Conservation (phyloP, 2,113 vertebrate species). For the Elachura formosa region DNA sequence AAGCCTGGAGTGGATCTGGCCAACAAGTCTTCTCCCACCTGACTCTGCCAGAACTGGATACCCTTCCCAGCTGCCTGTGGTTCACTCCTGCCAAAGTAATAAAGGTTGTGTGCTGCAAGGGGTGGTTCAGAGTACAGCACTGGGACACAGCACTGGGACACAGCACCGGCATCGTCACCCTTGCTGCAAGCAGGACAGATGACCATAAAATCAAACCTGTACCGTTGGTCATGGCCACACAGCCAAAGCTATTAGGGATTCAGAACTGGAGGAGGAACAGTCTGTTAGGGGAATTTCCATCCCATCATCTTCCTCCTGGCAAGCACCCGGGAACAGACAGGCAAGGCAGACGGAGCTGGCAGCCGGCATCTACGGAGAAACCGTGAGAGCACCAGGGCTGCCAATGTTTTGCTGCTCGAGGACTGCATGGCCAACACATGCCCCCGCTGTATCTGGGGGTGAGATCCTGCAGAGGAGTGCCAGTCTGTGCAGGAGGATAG, state of each 20-base stretch:
- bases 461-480: neutral
- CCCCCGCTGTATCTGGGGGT: neutral
- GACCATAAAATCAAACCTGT: neutral
- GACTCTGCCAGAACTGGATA: neutral
- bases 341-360: constrained; percentile 3
- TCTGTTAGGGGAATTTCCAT: constrained; percentile 1
- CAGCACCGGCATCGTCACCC: neutral
- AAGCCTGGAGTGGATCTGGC: neutral
- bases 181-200: neutral
- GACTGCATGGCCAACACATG: neutral
- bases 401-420: neutral
- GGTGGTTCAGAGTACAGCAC: neutral
- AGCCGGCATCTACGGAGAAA: neutral
- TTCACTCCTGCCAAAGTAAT: neutral
- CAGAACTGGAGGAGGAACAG: neutral
- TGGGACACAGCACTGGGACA: neutral
- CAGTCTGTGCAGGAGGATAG: neutral
- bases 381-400: neutral
- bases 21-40: neutral
- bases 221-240: rapidly evolving
- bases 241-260: neutral
- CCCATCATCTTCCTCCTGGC: constrained; percentile 17
- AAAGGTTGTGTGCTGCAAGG: neutral
- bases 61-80: neutral
- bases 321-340: neutral